Evolutionary conservation across 2,888 invertebrate species (phyloP), one percentile per base, ranked within the genome.

Genomic region (Hecatera dysodea): DNA sequence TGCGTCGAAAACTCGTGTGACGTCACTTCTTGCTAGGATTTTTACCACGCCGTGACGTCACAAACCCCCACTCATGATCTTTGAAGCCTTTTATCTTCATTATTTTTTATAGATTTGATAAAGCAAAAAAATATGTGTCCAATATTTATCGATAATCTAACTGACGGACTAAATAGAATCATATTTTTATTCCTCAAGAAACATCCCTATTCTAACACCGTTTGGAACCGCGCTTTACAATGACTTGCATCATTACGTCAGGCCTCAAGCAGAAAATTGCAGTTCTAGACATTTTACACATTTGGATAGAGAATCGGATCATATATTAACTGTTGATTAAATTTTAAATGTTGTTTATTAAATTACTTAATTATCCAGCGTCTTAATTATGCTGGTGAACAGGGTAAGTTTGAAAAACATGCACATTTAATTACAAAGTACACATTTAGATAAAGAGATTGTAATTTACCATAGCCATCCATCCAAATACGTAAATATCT

Each of bases 401-500:
- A 53, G 27, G 24, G 42, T 56, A 22, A 22, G 36, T 75, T 67
- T 52, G 67, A 48, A 36, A 74, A 36, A 73, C 53, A 76, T 48
- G 29, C 24, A 59, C 36, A 52, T 56, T 62, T 57, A 61, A 22
- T 48, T 24, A 60, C 4, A 60, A 75, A 22, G 42, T 76, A 57
- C 29, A 67, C 53, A 60, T 56, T 61, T 69, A 61, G 7, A 12
- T 36, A 39, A 50, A 27, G 36, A 62, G 17, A 55, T 72, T 78
- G 46, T 46, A 27, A 44, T 44, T 39, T 44, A 61, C 59, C 39
- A 64, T 57, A 60, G 44, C 48, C 33, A 55, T 60, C 67, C 53
- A 64, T 70, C 83, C 78, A 84, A 78, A 76, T 64, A 73, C 67
- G 67, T 73, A 77, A 77, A 79, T 71, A 80, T 72, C 86, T 75